Conservation (phyloP, 2,888 invertebrate genomes). For the Malthinus seriepunctatus region DNA sequence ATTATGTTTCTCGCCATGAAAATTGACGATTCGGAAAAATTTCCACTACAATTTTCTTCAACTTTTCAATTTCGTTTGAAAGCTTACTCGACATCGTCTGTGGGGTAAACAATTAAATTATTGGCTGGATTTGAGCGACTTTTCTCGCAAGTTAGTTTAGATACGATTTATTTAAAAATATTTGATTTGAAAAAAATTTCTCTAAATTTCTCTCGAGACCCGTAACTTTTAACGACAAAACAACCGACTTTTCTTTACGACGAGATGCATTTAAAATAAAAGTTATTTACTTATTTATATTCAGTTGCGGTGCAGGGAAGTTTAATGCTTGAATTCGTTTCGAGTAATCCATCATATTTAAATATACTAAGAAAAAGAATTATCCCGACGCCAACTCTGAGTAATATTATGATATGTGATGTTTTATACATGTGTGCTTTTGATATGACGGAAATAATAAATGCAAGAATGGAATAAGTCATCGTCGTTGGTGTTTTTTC, state of each 20-base stretch:
- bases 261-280: too few species aligned
- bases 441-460: slow-evolving; percentile 29
- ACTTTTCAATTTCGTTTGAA: too few species aligned
- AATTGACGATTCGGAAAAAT: too few species aligned
- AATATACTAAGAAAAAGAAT: slow-evolving; percentile 42
- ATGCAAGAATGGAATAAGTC: slow-evolving; percentile 22
- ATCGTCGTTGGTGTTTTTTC: slow-evolving; percentile 18
- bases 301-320: slow-evolving; percentile 33
- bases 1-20: too few species aligned
- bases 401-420: slow-evolving; percentile 26
- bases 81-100: too few species aligned
- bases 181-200: slow-evolving; percentile 6
- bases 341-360: slow-evolving; percentile 46
- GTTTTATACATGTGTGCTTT: slow-evolving; percentile 34
- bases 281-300: slow-evolving; percentile 28
- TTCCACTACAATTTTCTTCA: too few species aligned
- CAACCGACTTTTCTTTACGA: background rate
- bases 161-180: slow-evolving; percentile 7
- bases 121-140: too few species aligned
- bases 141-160: too few species aligned
- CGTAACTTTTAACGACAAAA: slow-evolving; percentile 19
- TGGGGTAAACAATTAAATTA: too few species aligned
- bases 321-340: slow-evolving; percentile 40
- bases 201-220: slow-evolving; percentile 19
- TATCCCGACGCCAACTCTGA: slow-evolving; percentile 40